phyloP scores from a whole-genome alignment of 2,797 vertebrate genomes.

The Myotis pilosus region DNA sequence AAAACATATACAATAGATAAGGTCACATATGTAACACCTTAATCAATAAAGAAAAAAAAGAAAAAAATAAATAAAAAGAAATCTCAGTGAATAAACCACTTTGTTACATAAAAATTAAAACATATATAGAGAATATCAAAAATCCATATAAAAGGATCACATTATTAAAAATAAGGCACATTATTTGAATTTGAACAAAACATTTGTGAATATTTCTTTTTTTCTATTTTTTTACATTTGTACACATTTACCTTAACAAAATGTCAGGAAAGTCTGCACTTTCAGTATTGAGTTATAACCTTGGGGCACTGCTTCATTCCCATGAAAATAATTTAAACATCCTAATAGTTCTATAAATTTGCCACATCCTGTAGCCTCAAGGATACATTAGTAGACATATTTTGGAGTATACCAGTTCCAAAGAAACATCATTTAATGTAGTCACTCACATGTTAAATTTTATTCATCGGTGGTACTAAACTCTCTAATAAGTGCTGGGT shows the following conservation, averaged over 20 bases:
- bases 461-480: background rate
- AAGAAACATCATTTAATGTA: slow-evolving; percentile 26
- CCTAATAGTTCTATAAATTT: background rate
- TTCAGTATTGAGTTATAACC: background rate
- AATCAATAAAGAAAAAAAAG: too few relatives aligned
- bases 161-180: background rate
- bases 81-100: too few relatives aligned
- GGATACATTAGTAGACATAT: slow-evolving; percentile 15
- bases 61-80: too few relatives aligned
- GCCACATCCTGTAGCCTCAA: background rate
- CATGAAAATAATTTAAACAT: slow-evolving; percentile 36
- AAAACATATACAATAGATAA: background rate
- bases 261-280: background rate
- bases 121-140: background rate
- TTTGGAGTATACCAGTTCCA: slow-evolving; percentile 9
- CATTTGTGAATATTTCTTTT: background rate
- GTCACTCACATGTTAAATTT: background rate
- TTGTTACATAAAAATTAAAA: background rate
- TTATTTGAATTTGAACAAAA: slow-evolving; percentile 31
- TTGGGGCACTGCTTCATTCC: background rate
- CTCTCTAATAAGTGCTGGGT: background rate
- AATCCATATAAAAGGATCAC: background rate
- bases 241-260: background rate
- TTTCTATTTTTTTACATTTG: background rate
- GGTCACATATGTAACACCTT: too few relatives aligned